Conservation (phyloP, 1,140 invertebrate species). For the Neoseiulus cucumeris region DNA sequence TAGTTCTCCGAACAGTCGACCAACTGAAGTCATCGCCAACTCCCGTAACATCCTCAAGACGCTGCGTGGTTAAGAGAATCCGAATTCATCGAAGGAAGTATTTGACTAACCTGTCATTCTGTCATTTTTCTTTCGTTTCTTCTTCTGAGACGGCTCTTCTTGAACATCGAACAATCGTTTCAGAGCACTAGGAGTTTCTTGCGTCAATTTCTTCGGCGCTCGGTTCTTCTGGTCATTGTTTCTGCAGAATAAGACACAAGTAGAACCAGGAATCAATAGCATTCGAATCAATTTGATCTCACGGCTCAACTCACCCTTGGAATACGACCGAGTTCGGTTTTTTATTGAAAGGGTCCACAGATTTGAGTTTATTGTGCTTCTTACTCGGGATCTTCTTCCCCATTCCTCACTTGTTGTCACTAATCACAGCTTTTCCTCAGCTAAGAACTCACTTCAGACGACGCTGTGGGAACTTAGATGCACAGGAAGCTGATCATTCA, state of each 20-base stretch:
- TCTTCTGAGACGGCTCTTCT: background rate
- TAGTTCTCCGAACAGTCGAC: too few species aligned
- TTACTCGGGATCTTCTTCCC: background rate
- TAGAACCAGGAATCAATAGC: background rate
- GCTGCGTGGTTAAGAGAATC: too few species aligned
- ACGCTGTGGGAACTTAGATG: too few species aligned
- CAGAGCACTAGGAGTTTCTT: background rate
- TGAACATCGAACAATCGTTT: background rate
- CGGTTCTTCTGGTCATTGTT: background rate
- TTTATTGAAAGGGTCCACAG: constrained; percentile 1
- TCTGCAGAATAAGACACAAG: background rate
- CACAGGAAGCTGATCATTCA: too few species aligned
- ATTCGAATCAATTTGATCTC: background rate
- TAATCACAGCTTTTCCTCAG: too few species aligned
- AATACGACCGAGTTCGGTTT: background rate
- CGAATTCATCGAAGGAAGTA: too few species aligned
- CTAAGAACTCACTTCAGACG: too few species aligned
- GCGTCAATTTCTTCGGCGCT: background rate
- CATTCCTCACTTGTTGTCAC: background rate
- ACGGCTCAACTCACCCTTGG: background rate
- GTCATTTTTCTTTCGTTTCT: background rate
- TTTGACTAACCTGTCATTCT: background rate
- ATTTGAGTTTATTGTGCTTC: constrained; percentile 7
- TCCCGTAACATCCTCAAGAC: too few species aligned
- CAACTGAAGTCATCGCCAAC: too few species aligned